A percentile compares a stretch with the other conserved stretches of the same genome.
Conservation (phyloP, 2,797 vertebrate species). For the Enteromius afrohamiltoni region DNA sequence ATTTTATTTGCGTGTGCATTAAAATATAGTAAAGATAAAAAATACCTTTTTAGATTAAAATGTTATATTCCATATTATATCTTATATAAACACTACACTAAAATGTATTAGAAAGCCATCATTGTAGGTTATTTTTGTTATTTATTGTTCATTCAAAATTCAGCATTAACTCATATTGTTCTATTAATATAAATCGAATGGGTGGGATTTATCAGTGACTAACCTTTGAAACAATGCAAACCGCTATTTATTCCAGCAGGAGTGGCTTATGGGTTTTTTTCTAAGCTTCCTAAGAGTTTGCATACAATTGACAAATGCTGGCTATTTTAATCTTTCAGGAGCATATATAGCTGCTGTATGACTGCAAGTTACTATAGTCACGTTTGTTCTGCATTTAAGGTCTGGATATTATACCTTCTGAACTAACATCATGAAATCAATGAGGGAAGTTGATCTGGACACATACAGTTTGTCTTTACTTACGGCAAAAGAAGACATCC, state of each 20-base stretch:
- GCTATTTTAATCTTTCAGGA: slow-evolving; percentile 44
- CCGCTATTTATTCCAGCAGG: slow-evolving; percentile 46
- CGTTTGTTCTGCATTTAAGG: background rate
- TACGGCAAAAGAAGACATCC: slow-evolving; percentile 72
- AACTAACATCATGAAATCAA: slow-evolving; percentile 34
- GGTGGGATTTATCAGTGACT: slow-evolving; percentile 21
- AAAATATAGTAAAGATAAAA: background rate
- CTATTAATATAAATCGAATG: background rate
- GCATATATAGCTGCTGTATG: slow-evolving; percentile 8
- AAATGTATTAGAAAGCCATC: background rate
- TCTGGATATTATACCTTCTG: background rate
- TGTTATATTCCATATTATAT: background rate
- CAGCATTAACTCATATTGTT: background rate
- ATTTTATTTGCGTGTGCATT: background rate
- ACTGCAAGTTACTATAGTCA: background rate
- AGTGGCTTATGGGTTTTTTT: slow-evolving; percentile 38
- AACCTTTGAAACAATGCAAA: slow-evolving; percentile 31
- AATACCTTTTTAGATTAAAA: background rate
- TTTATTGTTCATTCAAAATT: background rate
- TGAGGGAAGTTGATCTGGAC: slow-evolving; percentile 65
- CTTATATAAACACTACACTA: background rate
- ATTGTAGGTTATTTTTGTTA: background rate
- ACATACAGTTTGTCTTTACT: slow-evolving; percentile 70
- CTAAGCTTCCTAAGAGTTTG: slow-evolving; percentile 40
- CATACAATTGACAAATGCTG: slow-evolving; percentile 45